phyloP scores from a whole-genome alignment of 2,888 invertebrate genomes.

The Homarus gammarus region DNA sequence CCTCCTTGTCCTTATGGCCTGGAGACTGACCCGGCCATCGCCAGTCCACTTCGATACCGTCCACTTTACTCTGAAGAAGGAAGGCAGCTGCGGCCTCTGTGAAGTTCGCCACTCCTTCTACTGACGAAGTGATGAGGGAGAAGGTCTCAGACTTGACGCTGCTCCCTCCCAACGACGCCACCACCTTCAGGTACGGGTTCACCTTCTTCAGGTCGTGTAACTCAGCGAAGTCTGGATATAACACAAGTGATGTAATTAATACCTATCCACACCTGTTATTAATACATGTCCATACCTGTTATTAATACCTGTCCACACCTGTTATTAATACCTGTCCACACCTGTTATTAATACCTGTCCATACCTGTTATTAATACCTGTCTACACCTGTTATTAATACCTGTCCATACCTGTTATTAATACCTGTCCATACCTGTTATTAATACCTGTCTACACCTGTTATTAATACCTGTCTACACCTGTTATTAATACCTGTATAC shows the following conservation, averaged over 20 bases:
- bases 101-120: constrained; percentile 67
- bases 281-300: neutral
- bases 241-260: neutral
- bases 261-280: neutral
- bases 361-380: neutral
- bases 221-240: constrained; percentile 44
- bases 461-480: neutral
- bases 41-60: constrained; percentile 76
- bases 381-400: neutral
- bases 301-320: neutral
- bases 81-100: constrained; percentile 62
- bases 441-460: neutral
- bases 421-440: neutral
- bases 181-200: constrained; percentile 67
- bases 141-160: constrained; percentile 66
- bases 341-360: neutral
- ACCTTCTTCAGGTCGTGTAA: constrained; percentile 54
- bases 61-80: constrained; percentile 48
- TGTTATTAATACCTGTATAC: too few relatives aligned
- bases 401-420: neutral
- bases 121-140: constrained; percentile 53
- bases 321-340: neutral
- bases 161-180: constrained; percentile 71
- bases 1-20: constrained; percentile 68
- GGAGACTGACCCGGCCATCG: constrained; percentile 73